Percentiles rank a stretch among this genome's conserved stretches.
Evolutionary conservation across 2,113 vertebrate species (phyloP).

Genomic region (Oceanodroma tethys): DNA sequence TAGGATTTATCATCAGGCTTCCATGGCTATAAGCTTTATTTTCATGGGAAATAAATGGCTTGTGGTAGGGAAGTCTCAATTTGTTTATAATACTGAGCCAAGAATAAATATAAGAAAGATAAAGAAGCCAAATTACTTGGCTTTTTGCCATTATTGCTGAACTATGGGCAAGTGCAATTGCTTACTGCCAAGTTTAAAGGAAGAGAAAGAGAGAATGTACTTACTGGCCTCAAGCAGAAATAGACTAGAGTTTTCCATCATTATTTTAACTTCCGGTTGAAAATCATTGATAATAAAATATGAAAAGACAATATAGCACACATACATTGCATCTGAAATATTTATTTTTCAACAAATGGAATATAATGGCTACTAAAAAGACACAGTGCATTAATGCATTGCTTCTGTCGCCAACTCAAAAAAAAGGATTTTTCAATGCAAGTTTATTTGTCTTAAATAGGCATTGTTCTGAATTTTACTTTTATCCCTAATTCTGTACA

Average conservation of each 20-base stretch:
- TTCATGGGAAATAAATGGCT: neutral
- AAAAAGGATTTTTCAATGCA: neutral
- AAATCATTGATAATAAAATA: neutral
- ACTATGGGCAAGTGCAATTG: neutral
- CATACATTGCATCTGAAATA: neutral
- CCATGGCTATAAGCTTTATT: neutral
- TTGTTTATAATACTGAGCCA: neutral
- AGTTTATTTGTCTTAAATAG: neutral
- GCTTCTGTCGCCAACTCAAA: neutral
- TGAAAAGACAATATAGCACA: neutral
- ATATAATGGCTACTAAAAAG: neutral
- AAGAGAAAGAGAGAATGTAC: neutral
- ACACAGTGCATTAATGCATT: neutral
- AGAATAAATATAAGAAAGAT: neutral
- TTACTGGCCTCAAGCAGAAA: conserved; percentile 10
- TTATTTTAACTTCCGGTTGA: neutral
- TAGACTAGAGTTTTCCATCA: neutral
- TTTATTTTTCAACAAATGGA: neutral
- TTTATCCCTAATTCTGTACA: neutral
- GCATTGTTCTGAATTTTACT: neutral
- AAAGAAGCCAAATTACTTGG: neutral
- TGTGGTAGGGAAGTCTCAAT: neutral
- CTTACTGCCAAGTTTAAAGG: neutral
- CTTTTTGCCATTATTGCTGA: conserved; percentile 4
- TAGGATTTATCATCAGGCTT: neutral